A percentile compares a stretch with the other conserved stretches of the same genome.
Conservation (phyloP, 2,888 invertebrate species). For the Tetramorium bicarinatum region DNA sequence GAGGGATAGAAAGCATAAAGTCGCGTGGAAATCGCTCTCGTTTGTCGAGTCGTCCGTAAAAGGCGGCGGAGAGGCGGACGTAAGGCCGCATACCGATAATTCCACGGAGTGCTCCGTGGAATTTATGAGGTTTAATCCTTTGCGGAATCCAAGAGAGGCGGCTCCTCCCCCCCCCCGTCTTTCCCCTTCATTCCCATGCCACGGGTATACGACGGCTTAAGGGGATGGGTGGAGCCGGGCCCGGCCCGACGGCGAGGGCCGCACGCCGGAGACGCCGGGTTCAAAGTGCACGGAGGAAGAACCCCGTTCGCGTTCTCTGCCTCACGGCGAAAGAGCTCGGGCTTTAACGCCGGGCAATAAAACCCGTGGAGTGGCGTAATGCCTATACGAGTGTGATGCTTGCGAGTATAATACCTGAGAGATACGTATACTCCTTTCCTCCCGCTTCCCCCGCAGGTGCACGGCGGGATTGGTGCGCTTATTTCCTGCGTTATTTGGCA, state of each 20-base stretch:
- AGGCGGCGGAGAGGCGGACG: conserved; percentile 59
- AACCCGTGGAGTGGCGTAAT: conserved; percentile 52
- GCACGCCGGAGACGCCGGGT: conserved; percentile 33
- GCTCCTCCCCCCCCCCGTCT: neutral
- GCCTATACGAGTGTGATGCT: conserved; percentile 52
- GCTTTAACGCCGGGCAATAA: conserved; percentile 56
- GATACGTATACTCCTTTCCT: conserved; percentile 22
- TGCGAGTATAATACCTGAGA: conserved; percentile 48
- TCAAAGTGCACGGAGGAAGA: conserved; percentile 61
- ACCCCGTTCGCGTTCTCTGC: conserved; percentile 18
- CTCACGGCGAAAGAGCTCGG: conserved; percentile 47
- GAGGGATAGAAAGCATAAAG: conserved; percentile 58
- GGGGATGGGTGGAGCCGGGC: conserved; percentile 23
- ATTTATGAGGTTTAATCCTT: conserved; percentile 82
- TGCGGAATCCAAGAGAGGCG: conserved; percentile 73
- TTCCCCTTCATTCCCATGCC: neutral
- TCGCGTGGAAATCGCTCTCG: conserved; percentile 69
- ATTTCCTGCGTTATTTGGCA: conserved; percentile 57
- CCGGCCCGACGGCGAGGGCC: conserved; percentile 8
- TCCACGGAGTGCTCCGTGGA: conserved; percentile 73
- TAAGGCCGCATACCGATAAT: conserved; percentile 77
- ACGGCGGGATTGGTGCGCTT: conserved; percentile 24
- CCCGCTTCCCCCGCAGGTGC: neutral
- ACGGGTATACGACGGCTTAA: conserved; percentile 21
- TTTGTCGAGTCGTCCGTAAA: conserved; percentile 67